These are phyloP conservation scores for Toxotes jaculatrix DNA, from an alignment of 2,113 vertebrate genomes.

Conservation along the genomic window DNA sequence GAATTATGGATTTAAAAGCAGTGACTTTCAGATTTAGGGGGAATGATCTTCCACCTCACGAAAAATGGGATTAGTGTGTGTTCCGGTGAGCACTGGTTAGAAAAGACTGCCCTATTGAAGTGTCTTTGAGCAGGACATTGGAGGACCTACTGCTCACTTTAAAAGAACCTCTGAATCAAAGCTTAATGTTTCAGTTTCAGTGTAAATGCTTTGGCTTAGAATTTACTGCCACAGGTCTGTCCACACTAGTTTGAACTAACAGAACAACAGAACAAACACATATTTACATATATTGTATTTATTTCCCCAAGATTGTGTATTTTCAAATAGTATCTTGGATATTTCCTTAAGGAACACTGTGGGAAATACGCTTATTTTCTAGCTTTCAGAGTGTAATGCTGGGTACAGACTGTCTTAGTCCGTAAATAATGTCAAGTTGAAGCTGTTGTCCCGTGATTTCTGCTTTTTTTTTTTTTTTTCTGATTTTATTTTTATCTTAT, in stretches of 20 bases:
- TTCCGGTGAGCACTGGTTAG: conserved; percentile 9
- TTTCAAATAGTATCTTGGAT: neutral
- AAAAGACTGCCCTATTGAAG: conserved; percentile 39
- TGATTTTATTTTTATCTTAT: no score
- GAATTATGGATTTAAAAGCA: conserved; percentile 61
- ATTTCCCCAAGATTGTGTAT: neutral
- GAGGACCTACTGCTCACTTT: conserved; percentile 37
- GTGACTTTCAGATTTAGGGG: conserved; percentile 43
- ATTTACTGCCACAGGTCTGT: neutral
- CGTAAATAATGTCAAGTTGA: no score
- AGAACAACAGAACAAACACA: neutral
- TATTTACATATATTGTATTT: neutral
- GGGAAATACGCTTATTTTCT: no score
- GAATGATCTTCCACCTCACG: conserved; percentile 61
- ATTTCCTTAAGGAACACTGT: no score
- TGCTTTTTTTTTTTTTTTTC: no score
- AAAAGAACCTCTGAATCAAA: conserved; percentile 40
- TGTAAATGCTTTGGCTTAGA: neutral
- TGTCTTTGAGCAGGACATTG: conserved; percentile 44
- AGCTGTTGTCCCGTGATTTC: no score
- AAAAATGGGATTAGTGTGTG: conserved; percentile 58
- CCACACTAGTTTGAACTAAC: neutral
- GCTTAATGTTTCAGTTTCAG: neutral
- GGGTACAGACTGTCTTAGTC: no score
- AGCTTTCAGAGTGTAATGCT: no score